Conservation (phyloP, 53 echinoderm and acorn worm species). For the Mesocentrotus franciscanus region DNA sequence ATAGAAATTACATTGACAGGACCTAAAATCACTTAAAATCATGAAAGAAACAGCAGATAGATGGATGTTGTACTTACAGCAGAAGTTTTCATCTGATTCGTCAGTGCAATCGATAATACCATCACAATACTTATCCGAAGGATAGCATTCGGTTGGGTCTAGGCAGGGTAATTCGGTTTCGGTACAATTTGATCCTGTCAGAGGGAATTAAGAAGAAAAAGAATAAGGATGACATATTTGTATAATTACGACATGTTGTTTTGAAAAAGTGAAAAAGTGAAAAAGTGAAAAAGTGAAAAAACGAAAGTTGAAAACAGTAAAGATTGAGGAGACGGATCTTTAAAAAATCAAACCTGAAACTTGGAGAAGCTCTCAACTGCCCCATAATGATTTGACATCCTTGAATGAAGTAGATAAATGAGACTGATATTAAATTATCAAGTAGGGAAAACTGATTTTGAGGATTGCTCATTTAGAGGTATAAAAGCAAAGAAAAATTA, state of each 20-base stretch:
- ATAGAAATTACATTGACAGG: too few relatives aligned
- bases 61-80: slow-evolving; percentile 9
- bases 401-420: too few relatives aligned
- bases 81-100: slow-evolving; percentile 10
- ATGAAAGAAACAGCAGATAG: too few relatives aligned
- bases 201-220: not conserved
- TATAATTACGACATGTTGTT: not conserved
- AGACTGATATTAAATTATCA: too few relatives aligned
- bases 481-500: too few relatives aligned
- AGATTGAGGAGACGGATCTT: too few relatives aligned
- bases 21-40: too few relatives aligned
- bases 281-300: not conserved
- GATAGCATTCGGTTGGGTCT: slow-evolving; percentile 40
- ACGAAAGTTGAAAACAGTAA: not conserved
- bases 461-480: too few relatives aligned
- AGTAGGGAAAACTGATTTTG: too few relatives aligned
- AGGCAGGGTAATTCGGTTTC: not conserved
- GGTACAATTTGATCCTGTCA: not conserved
- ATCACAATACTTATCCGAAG: not conserved
- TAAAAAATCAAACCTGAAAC: too few relatives aligned
- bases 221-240: not conserved
- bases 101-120: slow-evolving; percentile 7
- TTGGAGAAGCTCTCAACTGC: too few relatives aligned
- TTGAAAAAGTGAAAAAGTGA: not conserved
- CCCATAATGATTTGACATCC: too few relatives aligned